These are phyloP conservation scores for Platyrinchus mystaceus DNA, from an alignment of 2,797 vertebrate genomes.

Conservation along the genomic window DNA sequence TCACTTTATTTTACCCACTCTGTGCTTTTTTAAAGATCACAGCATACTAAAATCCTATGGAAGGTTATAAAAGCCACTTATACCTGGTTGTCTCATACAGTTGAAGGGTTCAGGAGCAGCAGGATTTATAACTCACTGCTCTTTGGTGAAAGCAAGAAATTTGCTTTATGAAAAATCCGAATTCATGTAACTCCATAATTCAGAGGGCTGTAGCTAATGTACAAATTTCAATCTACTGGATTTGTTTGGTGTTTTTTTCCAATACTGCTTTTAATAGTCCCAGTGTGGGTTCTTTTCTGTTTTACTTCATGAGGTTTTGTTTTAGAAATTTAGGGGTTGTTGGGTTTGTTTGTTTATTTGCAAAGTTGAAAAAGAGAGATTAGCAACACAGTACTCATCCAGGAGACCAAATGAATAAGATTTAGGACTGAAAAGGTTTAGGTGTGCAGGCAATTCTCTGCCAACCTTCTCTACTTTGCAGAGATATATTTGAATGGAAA, in stretches of 20 bases:
- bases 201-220: not conserved
- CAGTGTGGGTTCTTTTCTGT: not conserved
- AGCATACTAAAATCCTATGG: not conserved
- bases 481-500: not conserved
- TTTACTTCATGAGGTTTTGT: not conserved
- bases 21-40: not conserved
- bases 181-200: not conserved
- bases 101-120: not conserved
- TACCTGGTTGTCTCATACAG: rapidly evolving
- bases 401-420: not conserved
- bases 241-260: not conserved
- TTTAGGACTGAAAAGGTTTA: not conserved
- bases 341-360: not conserved
- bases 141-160: not conserved
- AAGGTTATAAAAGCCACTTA: slow-evolving; percentile 5
- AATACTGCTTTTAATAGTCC: not conserved
- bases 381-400: not conserved
- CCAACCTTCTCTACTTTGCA: not conserved
- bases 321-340: not conserved
- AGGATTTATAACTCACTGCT: not conserved
- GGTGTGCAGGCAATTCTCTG: not conserved
- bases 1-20: not conserved
- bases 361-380: not conserved
- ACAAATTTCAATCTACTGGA: not conserved
- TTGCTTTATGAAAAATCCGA: not conserved